Conservation (phyloP, 2,888 invertebrate genomes). For the Epinotia ramella region DNA sequence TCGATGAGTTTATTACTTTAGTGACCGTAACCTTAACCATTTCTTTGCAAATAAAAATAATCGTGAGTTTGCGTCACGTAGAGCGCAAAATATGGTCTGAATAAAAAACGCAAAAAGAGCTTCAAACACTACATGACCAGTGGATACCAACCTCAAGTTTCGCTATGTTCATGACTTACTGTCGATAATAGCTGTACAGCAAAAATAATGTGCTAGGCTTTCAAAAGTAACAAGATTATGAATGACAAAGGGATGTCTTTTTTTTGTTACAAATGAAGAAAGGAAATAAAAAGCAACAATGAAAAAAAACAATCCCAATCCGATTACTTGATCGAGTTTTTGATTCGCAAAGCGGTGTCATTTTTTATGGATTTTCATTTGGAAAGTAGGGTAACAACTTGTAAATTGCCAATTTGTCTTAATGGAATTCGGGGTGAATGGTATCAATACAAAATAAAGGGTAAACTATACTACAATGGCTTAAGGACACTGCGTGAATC, state of each 20-base stretch:
- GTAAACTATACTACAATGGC: too few relatives aligned
- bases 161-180: too few relatives aligned
- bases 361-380: slow-evolving; percentile 12
- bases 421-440: neutral
- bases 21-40: too few relatives aligned
- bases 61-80: too few relatives aligned
- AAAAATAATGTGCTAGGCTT: neutral
- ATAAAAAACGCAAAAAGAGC: too few relatives aligned
- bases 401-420: neutral
- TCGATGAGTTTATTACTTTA: too few relatives aligned
- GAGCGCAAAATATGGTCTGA: too few relatives aligned
- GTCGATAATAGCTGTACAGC: too few relatives aligned
- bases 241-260: neutral
- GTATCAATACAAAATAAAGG: neutral
- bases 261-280: neutral
- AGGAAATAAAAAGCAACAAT: neutral
- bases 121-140: too few relatives aligned
- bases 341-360: slow-evolving; percentile 6
- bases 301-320: slow-evolving; percentile 3
- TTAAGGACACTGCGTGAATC: too few relatives aligned
- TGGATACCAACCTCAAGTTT: too few relatives aligned
- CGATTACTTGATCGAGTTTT: slow-evolving; percentile 11
- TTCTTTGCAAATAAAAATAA: too few relatives aligned
- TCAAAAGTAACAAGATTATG: neutral
- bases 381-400: neutral